These are phyloP conservation scores for Capitulum mitella DNA, from an alignment of 2,888 invertebrate species.

Conservation along the genomic window DNA sequence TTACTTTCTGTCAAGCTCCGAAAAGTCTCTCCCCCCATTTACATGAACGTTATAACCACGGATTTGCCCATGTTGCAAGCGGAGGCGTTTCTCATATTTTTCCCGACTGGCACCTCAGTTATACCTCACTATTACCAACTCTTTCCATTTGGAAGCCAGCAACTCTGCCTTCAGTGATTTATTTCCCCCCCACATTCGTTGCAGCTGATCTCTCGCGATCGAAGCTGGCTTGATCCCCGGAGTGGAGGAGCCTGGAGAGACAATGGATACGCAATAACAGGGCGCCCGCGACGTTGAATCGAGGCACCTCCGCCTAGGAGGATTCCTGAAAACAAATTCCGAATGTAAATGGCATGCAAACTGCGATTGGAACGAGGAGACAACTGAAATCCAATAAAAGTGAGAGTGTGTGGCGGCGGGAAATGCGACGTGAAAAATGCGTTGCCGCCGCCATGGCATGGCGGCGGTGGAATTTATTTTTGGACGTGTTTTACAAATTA, in stretches of 20 bases:
- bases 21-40: too few species aligned
- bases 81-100: too few species aligned
- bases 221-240: background rate
- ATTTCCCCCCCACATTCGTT: too few species aligned
- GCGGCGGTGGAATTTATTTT: background rate
- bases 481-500: too few species aligned
- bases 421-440: background rate
- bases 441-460: background rate
- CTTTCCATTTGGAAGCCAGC: too few species aligned
- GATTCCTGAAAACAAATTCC: constrained; percentile 1
- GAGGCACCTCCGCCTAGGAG: background rate
- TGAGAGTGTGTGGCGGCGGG: background rate
- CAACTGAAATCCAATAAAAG: constrained; percentile 10
- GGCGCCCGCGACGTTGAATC: background rate
- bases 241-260: background rate
- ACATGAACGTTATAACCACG: too few species aligned
- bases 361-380: background rate
- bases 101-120: too few species aligned
- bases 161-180: too few species aligned
- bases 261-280: background rate
- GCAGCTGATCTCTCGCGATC: background rate
- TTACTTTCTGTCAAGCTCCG: too few species aligned
- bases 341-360: constrained; percentile 10
- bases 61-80: too few species aligned
- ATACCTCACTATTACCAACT: too few species aligned